These are phyloP conservation scores for Blennius ocellaris DNA, from an alignment of 2,113 vertebrate genomes.

Conservation along the genomic window DNA sequence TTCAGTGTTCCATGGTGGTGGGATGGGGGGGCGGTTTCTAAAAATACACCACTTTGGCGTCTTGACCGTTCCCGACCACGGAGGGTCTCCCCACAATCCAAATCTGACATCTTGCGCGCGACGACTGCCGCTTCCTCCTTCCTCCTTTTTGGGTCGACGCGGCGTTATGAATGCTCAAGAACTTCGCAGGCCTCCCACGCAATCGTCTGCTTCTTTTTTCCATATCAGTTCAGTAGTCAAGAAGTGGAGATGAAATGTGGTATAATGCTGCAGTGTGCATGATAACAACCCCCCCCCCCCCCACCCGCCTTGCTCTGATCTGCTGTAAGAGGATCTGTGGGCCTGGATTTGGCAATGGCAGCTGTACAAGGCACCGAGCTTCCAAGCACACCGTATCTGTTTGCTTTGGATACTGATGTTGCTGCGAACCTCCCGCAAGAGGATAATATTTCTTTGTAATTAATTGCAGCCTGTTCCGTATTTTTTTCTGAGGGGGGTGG, in stretches of 20 bases:
- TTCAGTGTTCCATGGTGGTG: no score
- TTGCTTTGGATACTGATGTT: slow-evolving; percentile 75
- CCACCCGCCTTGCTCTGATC: slow-evolving; percentile 59
- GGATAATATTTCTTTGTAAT: slow-evolving; percentile 75
- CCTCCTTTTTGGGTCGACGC: slow-evolving; percentile 49
- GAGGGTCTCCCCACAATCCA: slow-evolving; percentile 18
- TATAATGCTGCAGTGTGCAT: slow-evolving; percentile 52
- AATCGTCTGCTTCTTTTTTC: slow-evolving; percentile 62
- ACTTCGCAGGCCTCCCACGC: slow-evolving; percentile 68
- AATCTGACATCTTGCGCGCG: slow-evolving; percentile 50
- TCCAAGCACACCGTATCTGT: slow-evolving; percentile 70
- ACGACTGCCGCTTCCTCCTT: slow-evolving; percentile 33
- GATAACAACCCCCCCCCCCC: slow-evolving; percentile 45
- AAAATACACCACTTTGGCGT: not conserved
- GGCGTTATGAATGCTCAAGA: slow-evolving; percentile 69
- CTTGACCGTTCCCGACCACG: slow-evolving; percentile 30
- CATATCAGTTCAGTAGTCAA: slow-evolving; percentile 7
- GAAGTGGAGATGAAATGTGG: slow-evolving; percentile 33
- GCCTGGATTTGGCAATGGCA: slow-evolving; percentile 71
- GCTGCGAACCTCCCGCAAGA: slow-evolving; percentile 64
- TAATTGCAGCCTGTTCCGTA: slow-evolving; percentile 69
- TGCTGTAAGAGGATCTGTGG: slow-evolving; percentile 73
- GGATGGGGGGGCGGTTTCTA: no score
- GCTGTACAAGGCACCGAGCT: slow-evolving; percentile 71
- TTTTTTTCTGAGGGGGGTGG: slow-evolving; percentile 22